Percentiles rank a stretch among this genome's conserved stretches.
Evolutionary conservation across 2,888 invertebrate genomes (phyloP).

Genomic region (Drosophila meridionalis): DNA sequence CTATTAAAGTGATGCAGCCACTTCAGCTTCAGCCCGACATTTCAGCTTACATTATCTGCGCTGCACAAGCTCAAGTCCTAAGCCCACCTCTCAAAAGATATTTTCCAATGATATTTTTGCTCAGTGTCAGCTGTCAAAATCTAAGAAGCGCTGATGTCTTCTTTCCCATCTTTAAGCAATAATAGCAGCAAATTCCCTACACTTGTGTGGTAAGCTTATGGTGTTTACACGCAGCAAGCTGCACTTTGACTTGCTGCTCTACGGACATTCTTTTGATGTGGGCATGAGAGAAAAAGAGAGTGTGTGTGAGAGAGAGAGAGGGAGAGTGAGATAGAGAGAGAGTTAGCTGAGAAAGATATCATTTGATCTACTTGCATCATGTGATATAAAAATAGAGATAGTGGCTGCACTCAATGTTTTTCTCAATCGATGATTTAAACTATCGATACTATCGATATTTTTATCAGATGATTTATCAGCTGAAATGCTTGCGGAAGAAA

Average conservation of each 20-base stretch:
- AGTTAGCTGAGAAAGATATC: no score
- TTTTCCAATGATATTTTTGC: conserved; percentile 1
- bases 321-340: no score
- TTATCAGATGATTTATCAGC: no score
- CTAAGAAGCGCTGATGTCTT: not conserved
- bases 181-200: not conserved
- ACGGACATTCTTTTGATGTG: not conserved
- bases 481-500: no score
- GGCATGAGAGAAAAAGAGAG: not conserved
- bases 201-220: not conserved
- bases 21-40: not conserved
- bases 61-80: not conserved
- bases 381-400: no score
- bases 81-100: not conserved
- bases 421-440: no score
- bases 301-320: no score
- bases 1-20: not conserved
- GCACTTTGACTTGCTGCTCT: not conserved
- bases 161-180: not conserved
- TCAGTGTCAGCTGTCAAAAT: conserved; percentile 1
- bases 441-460: no score
- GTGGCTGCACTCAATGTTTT: no score
- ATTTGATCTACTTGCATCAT: no score
- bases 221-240: not conserved
- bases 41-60: not conserved